Conservation (phyloP, 2,888 invertebrate genomes). For the Platycnemis pennipes region DNA sequence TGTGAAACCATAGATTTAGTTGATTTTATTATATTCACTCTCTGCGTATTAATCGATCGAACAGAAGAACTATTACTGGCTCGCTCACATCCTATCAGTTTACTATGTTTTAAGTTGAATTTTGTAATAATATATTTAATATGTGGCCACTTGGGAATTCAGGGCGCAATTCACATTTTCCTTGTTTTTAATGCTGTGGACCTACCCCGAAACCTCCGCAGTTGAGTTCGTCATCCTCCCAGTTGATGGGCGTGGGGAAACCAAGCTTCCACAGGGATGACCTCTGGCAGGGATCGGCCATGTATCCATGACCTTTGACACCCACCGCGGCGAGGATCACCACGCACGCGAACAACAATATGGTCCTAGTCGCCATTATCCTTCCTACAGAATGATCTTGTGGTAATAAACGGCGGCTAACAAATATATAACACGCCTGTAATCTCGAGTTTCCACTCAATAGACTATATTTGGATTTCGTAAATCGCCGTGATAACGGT, state of each 20-base stretch:
- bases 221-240: slow-evolving; percentile 74
- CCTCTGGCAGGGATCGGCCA: slow-evolving; percentile 74
- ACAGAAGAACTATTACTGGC: no score
- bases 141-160: no score
- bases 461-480: background rate
- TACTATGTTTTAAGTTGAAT: no score
- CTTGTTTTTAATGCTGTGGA: background rate
- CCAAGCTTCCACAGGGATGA: slow-evolving; percentile 74
- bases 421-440: background rate
- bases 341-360: slow-evolving; percentile 27
- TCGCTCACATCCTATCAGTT: no score
- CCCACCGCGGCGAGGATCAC: slow-evolving; percentile 36
- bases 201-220: slow-evolving; percentile 74
- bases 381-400: background rate
- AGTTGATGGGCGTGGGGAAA: slow-evolving; percentile 73
- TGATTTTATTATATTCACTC: no score
- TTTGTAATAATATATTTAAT: no score
- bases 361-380: slow-evolving; percentile 6
- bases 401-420: no score
- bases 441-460: background rate
- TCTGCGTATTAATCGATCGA: no score
- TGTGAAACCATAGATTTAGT: no score
- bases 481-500: background rate
- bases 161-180: no score
- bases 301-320: slow-evolving; percentile 73